Percentiles rank a stretch among this genome's conserved stretches.
phyloP scores from a whole-genome alignment of 2,113 vertebrate species.

The Procapra przewalskii region DNA sequence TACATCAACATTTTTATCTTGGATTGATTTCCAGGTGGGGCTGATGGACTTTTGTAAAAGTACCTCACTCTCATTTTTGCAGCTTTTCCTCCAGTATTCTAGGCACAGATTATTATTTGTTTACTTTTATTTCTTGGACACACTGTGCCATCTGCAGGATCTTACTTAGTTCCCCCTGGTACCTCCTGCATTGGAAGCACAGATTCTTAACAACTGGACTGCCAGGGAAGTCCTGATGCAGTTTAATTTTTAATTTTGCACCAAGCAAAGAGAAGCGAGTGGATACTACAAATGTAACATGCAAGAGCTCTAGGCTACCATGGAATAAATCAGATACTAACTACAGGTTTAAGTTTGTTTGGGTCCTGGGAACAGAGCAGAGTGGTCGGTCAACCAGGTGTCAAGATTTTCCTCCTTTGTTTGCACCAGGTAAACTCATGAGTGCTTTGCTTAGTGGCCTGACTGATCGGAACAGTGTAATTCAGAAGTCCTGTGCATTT shows the following conservation, averaged over 20 bases:
- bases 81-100: background rate
- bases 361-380: background rate
- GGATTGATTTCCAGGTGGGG: background rate
- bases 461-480: conserved; percentile 90
- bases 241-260: conserved; percentile 22
- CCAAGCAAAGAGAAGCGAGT: background rate
- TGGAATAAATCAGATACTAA: background rate
- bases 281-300: background rate
- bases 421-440: conserved; percentile 94
- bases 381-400: background rate
- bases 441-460: conserved; percentile 92
- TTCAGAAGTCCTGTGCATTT: conserved; percentile 96
- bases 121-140: background rate
- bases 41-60: background rate
- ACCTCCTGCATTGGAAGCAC: background rate
- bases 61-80: background rate
- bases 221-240: background rate
- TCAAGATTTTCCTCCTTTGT: background rate
- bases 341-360: background rate
- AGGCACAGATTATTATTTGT: background rate
- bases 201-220: background rate
- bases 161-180: background rate
- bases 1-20: background rate
- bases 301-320: background rate
- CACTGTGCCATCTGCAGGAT: background rate